Evolutionary conservation across 2,888 invertebrate genomes (phyloP), one percentile per base, ranked within the genome.

Genomic region (Xestia ashworthii): DNA sequence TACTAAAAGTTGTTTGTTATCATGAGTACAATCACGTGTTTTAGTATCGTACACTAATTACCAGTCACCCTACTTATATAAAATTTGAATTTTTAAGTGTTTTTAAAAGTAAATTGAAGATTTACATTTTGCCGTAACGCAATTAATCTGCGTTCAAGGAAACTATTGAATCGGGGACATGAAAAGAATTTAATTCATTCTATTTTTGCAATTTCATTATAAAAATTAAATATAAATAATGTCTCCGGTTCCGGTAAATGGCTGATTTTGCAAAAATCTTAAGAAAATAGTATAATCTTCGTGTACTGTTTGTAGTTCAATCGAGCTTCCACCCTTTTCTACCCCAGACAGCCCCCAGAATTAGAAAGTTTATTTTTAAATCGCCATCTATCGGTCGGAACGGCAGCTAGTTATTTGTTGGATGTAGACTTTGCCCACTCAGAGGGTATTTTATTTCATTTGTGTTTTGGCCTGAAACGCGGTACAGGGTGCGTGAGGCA

Each of bases 311-410:
- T 53, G 8, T 44, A 32, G 11, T n/a, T 44, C 3, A 48, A 41
- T n/a, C 16, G 12, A 55, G 53, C 53, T n/a, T 46, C 22, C 76
- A 65, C 46, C 74, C 16, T 58, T 38, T 64, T 66, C 41, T 76
- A 66, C 5, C 16, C 6, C n/a, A 53, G 9, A 53, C 5, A 8
- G 32, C 25, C 16, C 2, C 32, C 1, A 32, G 32, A 32, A 1
- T 32, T 32, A 25, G 16, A n/a, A 50, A 16, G 9, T 9, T 66
- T 16, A 19, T 50, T 60, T 38, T 32, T n/a, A 48, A 65, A 44
- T 16, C 53, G 53, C 53, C 69, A 77, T 77, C 77, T 77, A 55
- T 68, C 25, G 38, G 25, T 38, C 3, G 0, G 44, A n/a, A 68
- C 2, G 11, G 38, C 12, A 60, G 16, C 44, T 65, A n/a, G 32